Evolutionary conservation across 2,797 vertebrate species (phyloP), one percentile per base, ranked within the genome.

Genomic region (Natrix natrix): DNA sequence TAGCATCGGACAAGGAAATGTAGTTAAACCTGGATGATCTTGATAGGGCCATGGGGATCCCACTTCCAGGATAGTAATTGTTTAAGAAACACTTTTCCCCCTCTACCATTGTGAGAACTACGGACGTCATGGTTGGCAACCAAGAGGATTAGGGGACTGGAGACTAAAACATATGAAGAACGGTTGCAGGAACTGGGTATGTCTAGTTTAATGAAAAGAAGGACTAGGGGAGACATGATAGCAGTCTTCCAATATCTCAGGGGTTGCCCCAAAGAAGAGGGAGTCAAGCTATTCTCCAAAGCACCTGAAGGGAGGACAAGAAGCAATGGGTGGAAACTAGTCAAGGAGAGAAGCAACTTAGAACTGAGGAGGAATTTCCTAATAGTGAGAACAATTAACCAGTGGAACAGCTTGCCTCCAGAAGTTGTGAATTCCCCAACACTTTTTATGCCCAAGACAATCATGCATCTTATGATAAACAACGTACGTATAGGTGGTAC

Each of bases 161-260:
- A 69, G 66, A 14, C 2, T 69, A 69, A 69, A 69, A 17, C 6
- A 32, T 32, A 16, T 0, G 5, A 69, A 69, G 66, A 69, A 32
- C 0, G n/a, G 5, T 17, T 69, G n/a, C 2, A 0, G 66, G 66
- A 32, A 32, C 3, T 32, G 66, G 14, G 2, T 16, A 8, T 16
- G n/a, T 69, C n/a, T 32, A 69, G 14, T 69, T 32, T 69, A 8
- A 8, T 63, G 61, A 63, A 63, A 28, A 63, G 60, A 63, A 63
- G 61, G 8, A 63, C 14, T 8, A 69, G 66, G 66, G n/a, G 13
- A 7, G 66, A 69, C 14, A 69, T 17, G 66, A 69, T 69, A 32
- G 66, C 5, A 32, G n/a, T 17, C 0, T 32, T 69, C n/a, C 66
- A 69, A 6, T 32, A 32, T 69, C 0, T 32, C 0, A 69, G 13